Evolutionary conservation across 2,797 vertebrate species (phyloP).

Genomic region (Psittacula derbiana): DNA sequence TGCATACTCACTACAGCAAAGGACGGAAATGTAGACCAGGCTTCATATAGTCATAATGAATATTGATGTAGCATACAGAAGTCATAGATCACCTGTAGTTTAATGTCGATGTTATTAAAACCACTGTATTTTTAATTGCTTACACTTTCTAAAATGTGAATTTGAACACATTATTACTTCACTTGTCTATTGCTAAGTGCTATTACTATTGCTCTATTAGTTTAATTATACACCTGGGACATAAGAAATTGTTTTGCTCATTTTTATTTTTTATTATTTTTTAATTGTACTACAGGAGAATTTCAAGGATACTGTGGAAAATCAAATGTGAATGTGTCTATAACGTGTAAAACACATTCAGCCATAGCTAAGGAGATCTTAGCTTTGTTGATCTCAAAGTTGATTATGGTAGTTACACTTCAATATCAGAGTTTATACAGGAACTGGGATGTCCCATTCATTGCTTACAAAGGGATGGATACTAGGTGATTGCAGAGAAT

Average conservation of each 20-base stretch:
- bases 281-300: neutral
- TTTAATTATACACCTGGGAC: neutral
- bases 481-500: neutral
- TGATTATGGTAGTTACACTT: neutral
- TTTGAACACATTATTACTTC: neutral
- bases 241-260: neutral
- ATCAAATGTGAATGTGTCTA: neutral
- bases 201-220: neutral
- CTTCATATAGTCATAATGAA: neutral
- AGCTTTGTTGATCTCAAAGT: neutral
- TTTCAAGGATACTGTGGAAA: neutral
- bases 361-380: neutral
- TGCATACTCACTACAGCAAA: accelerated
- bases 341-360: neutral
- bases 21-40: neutral
- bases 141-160: neutral
- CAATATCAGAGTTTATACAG: neutral
- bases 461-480: neutral
- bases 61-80: neutral
- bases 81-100: neutral
- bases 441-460: neutral
- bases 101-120: neutral
- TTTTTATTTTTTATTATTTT: neutral
- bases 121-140: neutral
- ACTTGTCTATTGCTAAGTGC: neutral